phyloP scores from a whole-genome alignment of 2,797 vertebrate genomes.

The Syngnathus rostellatus region DNA sequence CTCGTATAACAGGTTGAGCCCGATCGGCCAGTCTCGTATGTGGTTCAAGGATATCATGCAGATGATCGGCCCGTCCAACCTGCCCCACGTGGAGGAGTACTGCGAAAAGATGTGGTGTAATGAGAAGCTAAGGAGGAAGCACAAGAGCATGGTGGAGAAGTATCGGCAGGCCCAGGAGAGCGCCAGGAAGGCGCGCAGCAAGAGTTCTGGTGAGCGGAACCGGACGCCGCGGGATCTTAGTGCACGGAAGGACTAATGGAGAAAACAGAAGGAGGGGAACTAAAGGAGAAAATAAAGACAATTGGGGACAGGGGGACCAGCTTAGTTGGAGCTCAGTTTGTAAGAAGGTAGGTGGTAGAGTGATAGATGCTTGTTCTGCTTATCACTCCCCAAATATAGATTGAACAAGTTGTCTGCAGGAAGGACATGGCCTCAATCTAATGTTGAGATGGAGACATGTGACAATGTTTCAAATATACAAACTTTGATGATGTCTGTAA shows the following conservation, averaged over 20 bases:
- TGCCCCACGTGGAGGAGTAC: slow-evolving; percentile 82
- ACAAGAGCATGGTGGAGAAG: slow-evolving; percentile 80
- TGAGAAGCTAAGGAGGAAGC: slow-evolving; percentile 71
- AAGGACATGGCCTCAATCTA: neutral
- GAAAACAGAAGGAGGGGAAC: neutral
- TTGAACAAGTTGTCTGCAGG: neutral
- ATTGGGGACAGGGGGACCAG: slow-evolving; percentile 9
- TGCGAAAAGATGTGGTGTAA: slow-evolving; percentile 87
- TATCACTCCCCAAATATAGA: neutral
- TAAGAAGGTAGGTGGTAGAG: neutral
- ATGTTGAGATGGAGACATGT: neutral
- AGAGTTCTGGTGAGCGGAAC: slow-evolving; percentile 72
- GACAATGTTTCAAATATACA: neutral
- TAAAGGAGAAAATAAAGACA: neutral
- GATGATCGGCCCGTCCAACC: slow-evolving; percentile 78
- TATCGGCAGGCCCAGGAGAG: slow-evolving; percentile 74
- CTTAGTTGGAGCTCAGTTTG: slow-evolving; percentile 12
- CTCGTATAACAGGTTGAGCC: slow-evolving; percentile 40
- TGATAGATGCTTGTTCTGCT: neutral
- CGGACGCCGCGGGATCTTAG: slow-evolving; percentile 76
- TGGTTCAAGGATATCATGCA: slow-evolving; percentile 95
- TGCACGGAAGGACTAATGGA: slow-evolving; percentile 27
- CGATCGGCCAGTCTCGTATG: slow-evolving; percentile 53
- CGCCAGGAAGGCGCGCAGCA: slow-evolving; percentile 73
- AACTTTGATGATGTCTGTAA: neutral